Evolutionary conservation across 2,888 invertebrate genomes (phyloP).

Genomic region (Phyto melanocephala): DNA sequence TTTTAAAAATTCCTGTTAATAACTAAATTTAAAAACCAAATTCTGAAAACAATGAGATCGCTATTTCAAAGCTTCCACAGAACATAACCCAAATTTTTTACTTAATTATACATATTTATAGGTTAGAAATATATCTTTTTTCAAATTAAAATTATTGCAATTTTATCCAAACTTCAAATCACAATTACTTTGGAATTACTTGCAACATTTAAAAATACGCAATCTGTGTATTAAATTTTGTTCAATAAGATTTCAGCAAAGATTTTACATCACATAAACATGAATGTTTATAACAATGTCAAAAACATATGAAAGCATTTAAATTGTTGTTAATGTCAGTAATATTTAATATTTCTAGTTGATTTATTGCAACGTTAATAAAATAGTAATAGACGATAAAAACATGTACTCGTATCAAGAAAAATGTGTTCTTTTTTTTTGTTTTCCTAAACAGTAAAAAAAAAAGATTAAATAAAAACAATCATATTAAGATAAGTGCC

Average conservation of each 20-base stretch:
- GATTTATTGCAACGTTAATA: conserved; percentile 16
- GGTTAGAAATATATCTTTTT: no score
- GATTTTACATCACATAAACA: neutral
- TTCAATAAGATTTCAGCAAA: neutral
- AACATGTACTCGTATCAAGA: no score
- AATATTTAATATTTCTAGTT: neutral
- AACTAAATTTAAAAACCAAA: no score
- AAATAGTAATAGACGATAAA: conserved; percentile 5
- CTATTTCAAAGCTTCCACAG: no score
- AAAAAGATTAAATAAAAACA: no score
- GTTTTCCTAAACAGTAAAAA: no score
- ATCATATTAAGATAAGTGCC: no score
- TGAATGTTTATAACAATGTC: neutral
- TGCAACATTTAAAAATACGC: neutral
- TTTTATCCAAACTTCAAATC: neutral
- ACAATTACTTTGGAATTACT: neutral
- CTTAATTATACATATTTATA: no score
- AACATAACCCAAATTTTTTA: no score
- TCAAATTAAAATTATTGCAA: neutral
- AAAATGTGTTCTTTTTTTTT: no score
- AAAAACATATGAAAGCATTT: conserved; percentile 7
- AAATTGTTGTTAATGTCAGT: conserved; percentile 11
- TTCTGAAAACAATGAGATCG: no score
- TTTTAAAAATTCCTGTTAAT: no score
- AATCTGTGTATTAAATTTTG: neutral